Evolutionary conservation across 2,113 vertebrate genomes (phyloP).

Genomic region (Myotis davidii): DNA sequence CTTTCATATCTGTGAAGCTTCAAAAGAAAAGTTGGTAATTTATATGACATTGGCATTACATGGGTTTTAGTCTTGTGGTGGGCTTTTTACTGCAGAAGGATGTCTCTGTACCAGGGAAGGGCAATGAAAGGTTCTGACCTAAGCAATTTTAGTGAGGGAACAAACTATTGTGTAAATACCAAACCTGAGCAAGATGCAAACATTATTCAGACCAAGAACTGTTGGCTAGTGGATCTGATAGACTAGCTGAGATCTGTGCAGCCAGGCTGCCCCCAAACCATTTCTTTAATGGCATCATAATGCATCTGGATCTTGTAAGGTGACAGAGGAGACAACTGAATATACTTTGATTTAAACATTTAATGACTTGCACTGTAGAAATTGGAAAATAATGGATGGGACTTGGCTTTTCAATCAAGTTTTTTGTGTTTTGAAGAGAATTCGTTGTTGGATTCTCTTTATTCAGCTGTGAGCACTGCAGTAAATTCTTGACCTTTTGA

Average conservation of each 20-base stretch:
- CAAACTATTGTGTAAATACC: not conserved
- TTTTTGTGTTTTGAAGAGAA: not conserved
- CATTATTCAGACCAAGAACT: not conserved
- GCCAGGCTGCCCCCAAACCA: accelerated
- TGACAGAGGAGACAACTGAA: not conserved
- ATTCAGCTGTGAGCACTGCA: not conserved
- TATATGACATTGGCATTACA: not conserved
- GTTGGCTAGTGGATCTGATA: accelerated
- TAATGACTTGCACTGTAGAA: conserved; percentile 17
- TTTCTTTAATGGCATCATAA: not conserved
- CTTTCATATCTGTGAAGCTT: not conserved
- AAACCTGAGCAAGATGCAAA: not conserved
- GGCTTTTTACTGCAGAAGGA: not conserved
- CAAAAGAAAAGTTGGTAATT: not conserved
- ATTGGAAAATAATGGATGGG: not conserved
- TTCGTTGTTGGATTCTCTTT: not conserved
- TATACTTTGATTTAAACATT: not conserved
- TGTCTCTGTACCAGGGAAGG: not conserved
- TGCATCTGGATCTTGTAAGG: not conserved
- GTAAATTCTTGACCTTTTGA: not conserved
- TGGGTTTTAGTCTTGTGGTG: not conserved
- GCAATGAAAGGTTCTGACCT: not conserved
- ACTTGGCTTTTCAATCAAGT: not conserved
- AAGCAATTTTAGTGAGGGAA: not conserved
- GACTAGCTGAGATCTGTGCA: not conserved